A percentile compares a stretch with the other conserved stretches of the same genome.
Conservation (phyloP, 2,113 vertebrate species). For the Phylloscopus trochilus region DNA sequence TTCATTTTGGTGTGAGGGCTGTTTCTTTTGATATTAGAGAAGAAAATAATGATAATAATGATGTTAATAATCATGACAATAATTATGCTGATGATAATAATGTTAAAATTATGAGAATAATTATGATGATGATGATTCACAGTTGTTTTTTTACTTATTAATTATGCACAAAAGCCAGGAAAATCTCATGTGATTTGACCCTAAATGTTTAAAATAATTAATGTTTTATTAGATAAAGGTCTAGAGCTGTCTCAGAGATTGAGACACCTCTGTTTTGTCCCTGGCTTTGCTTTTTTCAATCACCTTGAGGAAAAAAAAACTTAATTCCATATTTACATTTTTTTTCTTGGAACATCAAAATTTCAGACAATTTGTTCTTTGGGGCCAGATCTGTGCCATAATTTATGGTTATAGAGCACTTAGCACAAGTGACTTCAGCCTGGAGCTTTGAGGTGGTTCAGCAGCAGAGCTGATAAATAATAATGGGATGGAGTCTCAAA, state of each 20-base stretch:
- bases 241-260: not conserved
- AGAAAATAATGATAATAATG: not conserved
- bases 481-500: too few relatives aligned
- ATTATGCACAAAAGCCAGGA: not conserved
- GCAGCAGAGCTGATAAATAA: too few relatives aligned
- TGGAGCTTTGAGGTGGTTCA: not conserved
- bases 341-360: not conserved
- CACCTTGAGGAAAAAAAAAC: not conserved
- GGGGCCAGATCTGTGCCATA: not conserved
- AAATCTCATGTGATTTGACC: not conserved
- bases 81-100: not conserved
- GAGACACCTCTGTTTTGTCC: not conserved
- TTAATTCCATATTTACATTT: not conserved
- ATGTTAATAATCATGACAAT: not conserved
- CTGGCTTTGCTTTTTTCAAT: not conserved
- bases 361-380: not conserved
- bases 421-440: not conserved
- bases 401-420: not conserved
- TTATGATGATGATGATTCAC: not conserved
- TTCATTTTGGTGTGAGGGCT: not conserved
- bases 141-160: not conserved
- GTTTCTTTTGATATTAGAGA: not conserved
- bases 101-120: not conserved
- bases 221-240: not conserved
- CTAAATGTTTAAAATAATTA: not conserved